phyloP scores from a whole-genome alignment of 2,888 invertebrate genomes.

The Apotomis capreana region DNA sequence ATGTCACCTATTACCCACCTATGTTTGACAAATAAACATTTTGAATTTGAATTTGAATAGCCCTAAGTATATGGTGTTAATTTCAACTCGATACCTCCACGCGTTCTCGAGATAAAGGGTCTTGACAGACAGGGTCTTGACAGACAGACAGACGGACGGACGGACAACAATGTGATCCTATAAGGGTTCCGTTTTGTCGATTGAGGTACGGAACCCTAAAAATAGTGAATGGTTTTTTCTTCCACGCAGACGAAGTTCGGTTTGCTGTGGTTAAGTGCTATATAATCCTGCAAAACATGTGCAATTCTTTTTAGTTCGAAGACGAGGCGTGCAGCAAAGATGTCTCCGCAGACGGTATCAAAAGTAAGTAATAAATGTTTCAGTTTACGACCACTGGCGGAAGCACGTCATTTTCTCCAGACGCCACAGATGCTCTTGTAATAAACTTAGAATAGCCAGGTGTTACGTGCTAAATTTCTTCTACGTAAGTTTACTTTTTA shows the following conservation, averaged over 20 bases:
- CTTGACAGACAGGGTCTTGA: no score
- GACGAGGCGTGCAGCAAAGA: conserved; percentile 45
- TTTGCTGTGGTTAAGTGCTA: conserved; percentile 52
- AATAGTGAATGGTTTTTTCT: no score
- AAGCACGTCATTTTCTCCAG: conserved; percentile 58
- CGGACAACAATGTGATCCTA: no score
- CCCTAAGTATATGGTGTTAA: no score
- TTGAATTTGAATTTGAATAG: no score
- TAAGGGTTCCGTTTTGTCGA: no score
- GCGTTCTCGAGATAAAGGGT: no score
- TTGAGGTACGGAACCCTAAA: no score
- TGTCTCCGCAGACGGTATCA: conserved; percentile 55
- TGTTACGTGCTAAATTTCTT: conserved; percentile 39
- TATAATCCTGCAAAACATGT: conserved; percentile 28
- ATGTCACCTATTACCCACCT: no score
- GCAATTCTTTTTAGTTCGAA: conserved; percentile 42
- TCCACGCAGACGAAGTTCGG: conserved; percentile 29
- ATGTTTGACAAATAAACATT: no score
- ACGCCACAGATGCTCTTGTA: conserved; percentile 55
- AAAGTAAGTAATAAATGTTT: conserved; percentile 71
- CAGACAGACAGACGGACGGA: no score
- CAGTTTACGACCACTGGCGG: conserved; percentile 63
- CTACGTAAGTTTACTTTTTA: conserved; percentile 40
- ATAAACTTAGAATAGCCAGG: conserved; percentile 66
- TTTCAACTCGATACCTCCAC: no score